Percentiles rank a stretch among this genome's conserved stretches.
Evolutionary conservation across 2,888 invertebrate genomes (phyloP).

Genomic region (Synanthedon andrenaeformis): DNA sequence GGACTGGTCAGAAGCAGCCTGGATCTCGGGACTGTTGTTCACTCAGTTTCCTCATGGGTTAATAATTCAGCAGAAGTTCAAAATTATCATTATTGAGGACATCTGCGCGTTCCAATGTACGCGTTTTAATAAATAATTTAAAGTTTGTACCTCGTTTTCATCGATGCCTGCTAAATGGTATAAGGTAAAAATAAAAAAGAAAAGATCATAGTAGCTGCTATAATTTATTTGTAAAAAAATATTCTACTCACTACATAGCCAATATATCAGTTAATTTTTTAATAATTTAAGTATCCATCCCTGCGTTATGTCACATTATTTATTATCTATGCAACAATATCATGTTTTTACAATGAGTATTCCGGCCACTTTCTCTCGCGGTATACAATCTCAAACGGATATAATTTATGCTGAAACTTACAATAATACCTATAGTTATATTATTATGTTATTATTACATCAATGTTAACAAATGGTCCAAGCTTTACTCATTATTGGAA

Average conservation of each 20-base stretch:
- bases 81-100: no score
- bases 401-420: conserved; percentile 67
- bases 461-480: conserved; percentile 61
- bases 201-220: conserved; percentile 52
- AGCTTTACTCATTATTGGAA: conserved; percentile 50
- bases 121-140: no score
- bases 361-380: conserved; percentile 41
- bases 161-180: no score
- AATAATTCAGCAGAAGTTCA: no score
- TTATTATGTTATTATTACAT: conserved; percentile 32
- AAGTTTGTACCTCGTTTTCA: no score
- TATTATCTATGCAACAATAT: conserved; percentile 70
- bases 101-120: no score
- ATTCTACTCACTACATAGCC: conserved; percentile 77
- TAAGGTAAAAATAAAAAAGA: background rate
- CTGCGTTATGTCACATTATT: conserved; percentile 71
- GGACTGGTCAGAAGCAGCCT: no score
- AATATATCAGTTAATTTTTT: conserved; percentile 73
- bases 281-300: conserved; percentile 73
- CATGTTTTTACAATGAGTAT: conserved; percentile 67
- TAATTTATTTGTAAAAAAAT: conserved; percentile 79
- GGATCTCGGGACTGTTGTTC: no score
- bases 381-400: conserved; percentile 49
- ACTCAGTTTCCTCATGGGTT: no score
- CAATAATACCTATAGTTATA: conserved; percentile 24